Evolutionary conservation across 1,140 invertebrate genomes (phyloP), one percentile per base, ranked within the genome.

Genomic region (Macrobrachium rosenbergii): DNA sequence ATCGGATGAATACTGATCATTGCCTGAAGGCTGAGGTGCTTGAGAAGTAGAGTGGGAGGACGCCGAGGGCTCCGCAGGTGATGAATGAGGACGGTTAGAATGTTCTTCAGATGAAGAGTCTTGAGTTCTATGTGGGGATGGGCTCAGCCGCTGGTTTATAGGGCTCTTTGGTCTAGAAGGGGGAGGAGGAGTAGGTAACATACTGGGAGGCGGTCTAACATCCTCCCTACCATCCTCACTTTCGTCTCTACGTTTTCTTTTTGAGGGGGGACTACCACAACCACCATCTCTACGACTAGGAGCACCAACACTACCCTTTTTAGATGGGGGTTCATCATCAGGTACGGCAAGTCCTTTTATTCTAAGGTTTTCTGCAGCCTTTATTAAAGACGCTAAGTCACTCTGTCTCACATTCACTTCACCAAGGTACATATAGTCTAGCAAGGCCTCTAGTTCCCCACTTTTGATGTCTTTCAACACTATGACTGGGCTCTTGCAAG

Each of bases 381-480:
- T 89, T 58, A 89, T 89, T 69, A 89, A 87, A 60, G 88, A 87
- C 23, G 88, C 88, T 83, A 89, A 84, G 82, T 89, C 88, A 87
- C 84, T 84, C 79, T 89, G 88, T 83, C 88, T 82, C 76, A 89
- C 88, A 89, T 89, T 89, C 88, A 89, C 88, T 89, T 89, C 88
- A 88, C 88, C 88, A 82, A 89, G 88, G 88, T 89, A 89, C 88
- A 89, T 89, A 83, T 89, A 89, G 76, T 89, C 88, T 81, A 89
- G 83, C 79, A 89, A 83, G 81, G 88, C 88, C 72, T 89, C 88
- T 80, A 89, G 82, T 79, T 89, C 86, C 87, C 88, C 89, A 88
- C 89, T 82, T 52, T 89, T 89, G 52, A 89, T 89, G 78, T 89
- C 89, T 89, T 89, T 89, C 76, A 89, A 82, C 78, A 89, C 89